Percentiles rank a stretch among this genome's conserved stretches.
phyloP scores from a whole-genome alignment of 1,140 invertebrate species.

The Berghia stephanieae region DNA sequence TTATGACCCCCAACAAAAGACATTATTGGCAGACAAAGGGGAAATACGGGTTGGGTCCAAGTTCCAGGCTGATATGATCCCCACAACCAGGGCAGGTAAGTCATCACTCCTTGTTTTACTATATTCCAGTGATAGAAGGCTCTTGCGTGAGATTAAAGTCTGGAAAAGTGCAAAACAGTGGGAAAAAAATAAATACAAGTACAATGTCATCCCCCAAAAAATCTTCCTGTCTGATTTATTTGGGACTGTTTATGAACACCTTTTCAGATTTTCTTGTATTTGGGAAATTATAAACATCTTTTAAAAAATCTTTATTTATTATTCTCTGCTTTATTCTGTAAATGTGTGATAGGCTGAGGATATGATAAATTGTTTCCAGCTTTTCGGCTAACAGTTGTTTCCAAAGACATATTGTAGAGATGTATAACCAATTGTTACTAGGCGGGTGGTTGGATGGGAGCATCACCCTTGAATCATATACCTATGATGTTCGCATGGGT shows the following conservation, averaged over 20 bases:
- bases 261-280: neutral
- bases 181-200: neutral
- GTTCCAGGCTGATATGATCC: slow-evolving; percentile 88
- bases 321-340: neutral
- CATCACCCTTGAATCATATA: too few relatives aligned
- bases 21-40: slow-evolving; percentile 94
- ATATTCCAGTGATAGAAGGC: neutral
- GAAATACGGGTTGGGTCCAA: slow-evolving; percentile 92
- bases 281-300: neutral
- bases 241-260: too few relatives aligned
- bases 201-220: neutral
- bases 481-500: too few relatives aligned
- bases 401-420: neutral
- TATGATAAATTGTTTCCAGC: neutral
- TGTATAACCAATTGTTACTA: neutral
- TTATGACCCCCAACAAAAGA: slow-evolving; percentile 98
- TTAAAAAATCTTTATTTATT: neutral
- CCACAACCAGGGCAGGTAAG: slow-evolving; percentile 52
- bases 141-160: too few relatives aligned
- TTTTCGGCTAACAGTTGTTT: neutral
- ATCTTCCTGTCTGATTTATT: too few relatives aligned
- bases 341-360: neutral
- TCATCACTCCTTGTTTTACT: neutral
- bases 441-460: too few relatives aligned
- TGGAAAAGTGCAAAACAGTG: too few relatives aligned